phyloP scores from a whole-genome alignment of 1,140 invertebrate species.

The Chlorops oryzae region DNA sequence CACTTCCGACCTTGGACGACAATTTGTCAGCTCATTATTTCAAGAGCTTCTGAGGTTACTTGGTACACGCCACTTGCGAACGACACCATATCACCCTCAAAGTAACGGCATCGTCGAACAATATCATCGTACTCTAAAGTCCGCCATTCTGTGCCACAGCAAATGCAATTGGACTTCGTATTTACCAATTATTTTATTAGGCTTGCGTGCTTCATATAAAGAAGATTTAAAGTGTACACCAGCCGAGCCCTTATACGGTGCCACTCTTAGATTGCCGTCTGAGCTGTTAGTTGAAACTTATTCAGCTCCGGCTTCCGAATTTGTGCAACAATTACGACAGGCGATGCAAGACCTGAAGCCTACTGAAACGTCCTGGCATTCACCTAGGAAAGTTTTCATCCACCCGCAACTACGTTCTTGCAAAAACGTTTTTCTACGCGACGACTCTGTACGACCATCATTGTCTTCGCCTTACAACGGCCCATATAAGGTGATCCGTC shows the following conservation, averaged over 20 bases:
- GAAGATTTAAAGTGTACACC: conserved; percentile 13
- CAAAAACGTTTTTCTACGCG: too few species aligned
- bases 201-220: conserved; percentile 18
- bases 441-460: too few species aligned
- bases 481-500: too few species aligned
- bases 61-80: conserved; percentile 28
- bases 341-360: conserved; percentile 18
- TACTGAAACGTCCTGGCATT: too few species aligned
- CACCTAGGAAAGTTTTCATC: too few species aligned
- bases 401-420: too few species aligned
- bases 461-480: too few species aligned
- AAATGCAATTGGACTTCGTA: conserved; percentile 15
- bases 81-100: conserved; percentile 42
- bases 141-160: conserved; percentile 26
- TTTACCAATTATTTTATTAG: conserved; percentile 26
- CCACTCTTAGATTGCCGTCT: conserved; percentile 31
- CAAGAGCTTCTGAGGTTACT: conserved; percentile 19
- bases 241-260: conserved; percentile 22
- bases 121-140: conserved; percentile 46
- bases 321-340: conserved; percentile 19
- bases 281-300: conserved; percentile 32
- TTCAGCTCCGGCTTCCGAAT: conserved; percentile 5
- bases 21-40: conserved; percentile 43
- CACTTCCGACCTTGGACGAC: conserved; percentile 38
- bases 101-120: conserved; percentile 47